Evolutionary conservation across 37 sponge, comb jelly and placozoan species (phyloP).

Genomic region (Oscarella lobularis): DNA sequence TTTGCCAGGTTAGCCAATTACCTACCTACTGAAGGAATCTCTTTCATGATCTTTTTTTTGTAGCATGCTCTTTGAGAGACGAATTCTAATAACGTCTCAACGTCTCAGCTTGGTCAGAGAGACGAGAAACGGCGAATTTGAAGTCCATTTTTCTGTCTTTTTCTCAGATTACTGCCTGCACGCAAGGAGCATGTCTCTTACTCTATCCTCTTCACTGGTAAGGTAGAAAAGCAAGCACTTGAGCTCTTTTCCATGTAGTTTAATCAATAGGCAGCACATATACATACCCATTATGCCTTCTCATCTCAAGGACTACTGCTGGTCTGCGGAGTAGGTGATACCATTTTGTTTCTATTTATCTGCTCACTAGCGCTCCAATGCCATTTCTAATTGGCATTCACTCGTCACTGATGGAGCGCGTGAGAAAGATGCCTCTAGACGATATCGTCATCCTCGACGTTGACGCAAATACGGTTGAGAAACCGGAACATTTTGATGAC

Average conservation of each 20-base stretch:
- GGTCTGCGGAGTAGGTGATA: background rate
- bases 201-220: background rate
- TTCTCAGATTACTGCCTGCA: background rate
- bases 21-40: too few relatives aligned
- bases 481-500: background rate
- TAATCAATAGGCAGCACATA: background rate
- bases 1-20: constrained; percentile 59
- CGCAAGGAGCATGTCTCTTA: background rate
- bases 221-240: too few relatives aligned
- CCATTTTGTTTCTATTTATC: background rate
- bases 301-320: background rate
- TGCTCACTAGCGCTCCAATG: constrained; percentile 80
- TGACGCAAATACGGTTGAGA: constrained; percentile 43
- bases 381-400: constrained; percentile 86
- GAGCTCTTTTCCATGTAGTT: too few relatives aligned
- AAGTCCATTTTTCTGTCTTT: background rate
- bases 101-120: background rate
- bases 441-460: constrained; percentile 70
- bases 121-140: background rate
- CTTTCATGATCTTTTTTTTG: background rate
- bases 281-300: background rate
- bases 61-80: background rate
- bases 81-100: background rate
- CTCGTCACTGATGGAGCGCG: constrained; percentile 72
- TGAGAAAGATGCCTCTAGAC: constrained; percentile 36